Percentiles rank a stretch among this genome's conserved stretches.
Evolutionary conservation across 2,113 vertebrate genomes (phyloP).

Genomic region (Hipposideros armiger): DNA sequence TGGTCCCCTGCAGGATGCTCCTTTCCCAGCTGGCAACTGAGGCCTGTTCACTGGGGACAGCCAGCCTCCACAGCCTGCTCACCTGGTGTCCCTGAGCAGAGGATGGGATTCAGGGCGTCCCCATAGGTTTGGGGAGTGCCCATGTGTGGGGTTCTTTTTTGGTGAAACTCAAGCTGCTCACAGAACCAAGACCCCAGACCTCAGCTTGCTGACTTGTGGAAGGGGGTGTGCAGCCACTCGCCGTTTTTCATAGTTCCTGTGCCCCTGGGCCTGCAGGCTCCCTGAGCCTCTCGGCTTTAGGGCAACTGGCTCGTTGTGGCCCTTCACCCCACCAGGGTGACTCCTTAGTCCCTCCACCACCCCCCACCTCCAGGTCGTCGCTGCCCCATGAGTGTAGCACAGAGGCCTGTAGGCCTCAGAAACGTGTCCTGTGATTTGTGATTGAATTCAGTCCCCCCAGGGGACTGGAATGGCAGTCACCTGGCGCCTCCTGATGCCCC

Average conservation of each 20-base stretch:
- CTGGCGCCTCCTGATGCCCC: not conserved
- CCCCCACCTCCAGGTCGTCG: fast-evolving
- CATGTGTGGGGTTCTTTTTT: fast-evolving
- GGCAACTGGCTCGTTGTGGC: not conserved
- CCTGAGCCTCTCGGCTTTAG: not conserved
- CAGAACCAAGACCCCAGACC: not conserved
- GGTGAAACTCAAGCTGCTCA: not conserved
- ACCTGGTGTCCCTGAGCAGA: not conserved
- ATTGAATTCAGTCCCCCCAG: not conserved
- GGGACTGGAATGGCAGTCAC: not conserved
- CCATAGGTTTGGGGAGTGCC: not conserved
- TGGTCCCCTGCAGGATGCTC: not conserved
- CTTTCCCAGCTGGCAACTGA: no score
- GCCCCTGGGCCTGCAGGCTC: no score
- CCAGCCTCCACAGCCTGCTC: not conserved
- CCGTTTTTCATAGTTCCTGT: not conserved
- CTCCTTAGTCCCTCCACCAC: fast-evolving
- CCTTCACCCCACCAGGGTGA: not conserved
- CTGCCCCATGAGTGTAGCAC: not conserved
- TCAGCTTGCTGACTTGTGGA: not conserved
- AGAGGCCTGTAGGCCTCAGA: not conserved
- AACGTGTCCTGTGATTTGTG: not conserved
- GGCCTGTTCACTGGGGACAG: not conserved
- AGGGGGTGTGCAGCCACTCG: fast-evolving
- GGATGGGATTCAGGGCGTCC: fast-evolving